Evolutionary conservation across 2,113 vertebrate species (phyloP).

Genomic region (Pristiophorus japonicus): DNA sequence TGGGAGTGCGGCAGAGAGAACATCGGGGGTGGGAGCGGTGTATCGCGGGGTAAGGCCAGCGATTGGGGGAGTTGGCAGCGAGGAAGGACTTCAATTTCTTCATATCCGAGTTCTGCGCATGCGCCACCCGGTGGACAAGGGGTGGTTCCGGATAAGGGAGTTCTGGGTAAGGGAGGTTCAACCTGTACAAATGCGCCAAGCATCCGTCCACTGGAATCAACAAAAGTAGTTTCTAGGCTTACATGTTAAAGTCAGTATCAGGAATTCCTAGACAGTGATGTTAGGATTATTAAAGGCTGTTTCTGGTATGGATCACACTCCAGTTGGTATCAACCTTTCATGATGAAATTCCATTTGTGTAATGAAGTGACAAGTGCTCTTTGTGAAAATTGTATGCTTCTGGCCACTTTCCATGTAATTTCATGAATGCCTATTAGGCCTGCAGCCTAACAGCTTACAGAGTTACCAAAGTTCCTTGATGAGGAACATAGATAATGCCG

Average conservation of each 20-base stretch:
- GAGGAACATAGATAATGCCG: neutral
- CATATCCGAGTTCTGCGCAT: too few species aligned
- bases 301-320: neutral
- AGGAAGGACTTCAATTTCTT: too few species aligned
- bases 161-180: too few species aligned
- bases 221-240: neutral
- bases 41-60: too few species aligned
- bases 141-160: too few species aligned
- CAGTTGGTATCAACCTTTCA: neutral
- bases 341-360: neutral
- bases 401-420: constrained; percentile 1
- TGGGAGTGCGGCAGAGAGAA: too few species aligned
- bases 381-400: constrained; percentile 1
- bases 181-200: too few species aligned
- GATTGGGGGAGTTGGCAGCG: too few species aligned
- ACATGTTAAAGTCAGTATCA: neutral
- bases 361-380: neutral
- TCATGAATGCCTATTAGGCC: neutral
- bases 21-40: too few species aligned
- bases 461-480: neutral
- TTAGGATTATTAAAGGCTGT: neutral
- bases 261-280: neutral
- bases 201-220: neutral
- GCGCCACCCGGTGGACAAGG: too few species aligned
- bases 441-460: neutral